Base-by-base conservation (phyloP, 2,113 vertebrate genomes). In the Oenanthe melanoleuca region DNA sequence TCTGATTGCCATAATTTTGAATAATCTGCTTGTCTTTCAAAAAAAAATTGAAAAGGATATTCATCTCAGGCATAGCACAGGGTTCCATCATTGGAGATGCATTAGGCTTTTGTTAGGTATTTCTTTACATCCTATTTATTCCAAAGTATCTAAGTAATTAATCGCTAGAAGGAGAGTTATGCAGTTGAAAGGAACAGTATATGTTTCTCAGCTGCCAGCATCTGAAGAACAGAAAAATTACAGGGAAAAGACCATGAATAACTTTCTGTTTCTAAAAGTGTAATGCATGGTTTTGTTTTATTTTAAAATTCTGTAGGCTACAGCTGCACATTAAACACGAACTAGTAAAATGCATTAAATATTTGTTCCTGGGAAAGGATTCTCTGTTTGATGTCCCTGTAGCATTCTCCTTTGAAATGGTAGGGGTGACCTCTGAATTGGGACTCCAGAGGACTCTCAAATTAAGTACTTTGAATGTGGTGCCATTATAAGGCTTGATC, bases 1-100 rank as follows among this genome's bases (percentile, higher is more conserved):
- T 97, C 96, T 95, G 97, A 97, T 97, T 93, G 94, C 96, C 91
- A 55, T 97, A 97, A 97, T 98, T 98, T 97, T 97, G 95, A 97
- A 97, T 97, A 95, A 97, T 97, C 96, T 94, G 83, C 61, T 79
- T 96, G 93, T 92, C 73, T 95, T 95, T 87, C 95, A 96, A 96
- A 97, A 97, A 94, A 95, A 96, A 96, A 94, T 79, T 86, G 87
- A 96, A 96, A 95, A 93, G 82, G 89, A 92, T 97, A 95, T 90
- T 94, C 80, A 94, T 87, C 63, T 86, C 87, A 94, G 91, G 55
- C 81, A 71, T 91, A 80, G 84, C 79, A 93, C n/a, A 1, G 38
- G 56, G 80, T 93, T 93, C 80, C 66, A 72, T 88, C 57, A 72
- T 22, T 70, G 80, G 56, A 87, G 80, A 93, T 92, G 88, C 77